Base-by-base conservation (phyloP, 2,113 vertebrate species). In the Arenaria interpres region DNA sequence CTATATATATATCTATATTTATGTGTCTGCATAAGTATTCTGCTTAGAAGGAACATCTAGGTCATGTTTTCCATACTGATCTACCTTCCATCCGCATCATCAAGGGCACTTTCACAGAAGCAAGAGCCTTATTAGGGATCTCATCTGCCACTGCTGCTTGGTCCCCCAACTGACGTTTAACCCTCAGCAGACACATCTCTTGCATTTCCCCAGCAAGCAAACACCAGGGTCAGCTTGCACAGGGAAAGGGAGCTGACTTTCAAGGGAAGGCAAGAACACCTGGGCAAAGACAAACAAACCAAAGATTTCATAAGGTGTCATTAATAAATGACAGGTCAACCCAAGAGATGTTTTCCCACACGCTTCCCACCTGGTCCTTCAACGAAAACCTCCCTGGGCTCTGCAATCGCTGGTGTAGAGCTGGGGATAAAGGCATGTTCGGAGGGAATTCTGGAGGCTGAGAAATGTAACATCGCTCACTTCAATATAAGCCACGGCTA, bases 1-100 rank as follows among this genome's bases (percentile, higher is more conserved):
- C 64, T 57, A 60, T 46, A 74, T 45, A 43, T n/a, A 80, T 50
- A 22, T 90, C 39, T 93, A 21, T 88, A 78, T 80, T 23, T 93
- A 22, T 80, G 30, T 86, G 46, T 82, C 39, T 77, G 27, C 66
- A 2, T 43, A 83, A 90, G 59, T 57, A 88, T 74, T 85, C 88
- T 86, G 85, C 76, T 88, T 84, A 56, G 72, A 92, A 94, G 81
- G 46, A 94, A 93, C 83, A 95, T 82, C 74, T 82, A 85, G 89
- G 78, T 95, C 78, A 76, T 80, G 56, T 84, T 95, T 94, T 93
- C 90, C 76, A 59, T 43, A 33, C 90, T 83, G 93, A 95, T 91
- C 89, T 88, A 68, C 53, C 89, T 84, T 82, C 93, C 68, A 39
- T 86, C 91, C 85, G 66, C 77, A 89, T 78, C 84, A 78, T 72